phyloP scores from a whole-genome alignment of 2,113 vertebrate species.

The Petaurus breviceps region DNA sequence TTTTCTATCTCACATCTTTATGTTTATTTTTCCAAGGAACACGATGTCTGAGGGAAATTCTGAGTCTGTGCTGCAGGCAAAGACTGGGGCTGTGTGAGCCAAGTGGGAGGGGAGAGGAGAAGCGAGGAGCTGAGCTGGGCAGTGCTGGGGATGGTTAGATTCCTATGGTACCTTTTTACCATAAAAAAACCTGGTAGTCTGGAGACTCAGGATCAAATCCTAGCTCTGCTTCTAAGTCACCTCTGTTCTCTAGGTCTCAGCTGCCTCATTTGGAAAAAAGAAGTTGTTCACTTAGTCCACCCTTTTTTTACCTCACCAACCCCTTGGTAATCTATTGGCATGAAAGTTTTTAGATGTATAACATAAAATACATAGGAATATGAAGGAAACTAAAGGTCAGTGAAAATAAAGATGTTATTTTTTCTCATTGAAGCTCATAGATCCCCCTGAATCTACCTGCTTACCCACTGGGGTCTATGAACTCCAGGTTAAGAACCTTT shows the following conservation, averaged over 20 bases:
- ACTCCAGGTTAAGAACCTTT: background rate
- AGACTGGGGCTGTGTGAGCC: background rate
- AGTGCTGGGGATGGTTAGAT: too few relatives aligned
- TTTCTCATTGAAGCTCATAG: background rate
- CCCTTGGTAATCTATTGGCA: background rate
- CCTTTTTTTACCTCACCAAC: background rate
- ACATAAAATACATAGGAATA: background rate
- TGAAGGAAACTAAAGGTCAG: background rate
- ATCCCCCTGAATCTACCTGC: background rate
- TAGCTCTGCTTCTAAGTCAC: background rate
- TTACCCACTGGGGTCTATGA: background rate
- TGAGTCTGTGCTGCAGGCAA: constrained; percentile 47
- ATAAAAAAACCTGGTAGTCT: background rate
- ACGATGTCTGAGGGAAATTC: constrained; percentile 64
- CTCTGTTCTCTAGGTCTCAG: background rate
- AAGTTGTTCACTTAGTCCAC: background rate
- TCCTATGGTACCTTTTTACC: too few relatives aligned
- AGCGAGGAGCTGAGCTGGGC: background rate
- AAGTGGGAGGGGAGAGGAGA: background rate
- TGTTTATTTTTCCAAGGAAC: constrained; percentile 55
- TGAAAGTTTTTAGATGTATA: background rate
- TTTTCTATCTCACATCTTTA: constrained; percentile 6
- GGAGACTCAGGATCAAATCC: background rate
- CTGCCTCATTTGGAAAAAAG: constrained; percentile 37
- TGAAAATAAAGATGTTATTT: background rate